Base-by-base conservation (phyloP, 1,140 invertebrate genomes). In the Pomacea maculata region DNA sequence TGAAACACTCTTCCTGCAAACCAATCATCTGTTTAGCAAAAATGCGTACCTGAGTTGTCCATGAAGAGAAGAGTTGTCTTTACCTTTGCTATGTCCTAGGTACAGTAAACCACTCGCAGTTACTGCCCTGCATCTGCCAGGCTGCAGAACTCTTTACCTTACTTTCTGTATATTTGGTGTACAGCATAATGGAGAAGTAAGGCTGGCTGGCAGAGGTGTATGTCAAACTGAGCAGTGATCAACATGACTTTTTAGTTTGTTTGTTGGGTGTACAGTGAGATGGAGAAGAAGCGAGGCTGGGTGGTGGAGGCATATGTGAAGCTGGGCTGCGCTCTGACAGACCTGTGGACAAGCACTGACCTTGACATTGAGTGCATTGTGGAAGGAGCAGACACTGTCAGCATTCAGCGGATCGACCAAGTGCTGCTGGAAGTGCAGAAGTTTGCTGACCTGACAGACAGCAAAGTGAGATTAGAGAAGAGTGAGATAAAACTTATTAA, bases 221-320 rank as follows among this genome's bases (percentile, higher is more conserved):
- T 21, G 0, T n/a, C 25, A 71, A 12, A 17, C 25, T 80, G 19
- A 1, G 57, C 25, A 4, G 34, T 45, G 34, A 80, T 29, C 19
- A 65, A 19, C 54, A 14, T 64, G 15, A 72, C 25, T n/a, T 19
- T 64, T 70, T 55, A 25, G 7, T 81, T 19, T 64, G 67, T 73
- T 19, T 78, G 79, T 72, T 21, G 86, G 57, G 83, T 55, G 92
- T 92, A 75, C 87, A 95, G 95, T 78, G 93, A 93, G 82, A 96
- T 96, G 94, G 97, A 98, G 64, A 96, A 95, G 86, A 94, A 96
- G 86, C 96, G 95, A 88, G 93, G 90, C 71, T 94, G 93, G 80
- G 91, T 97, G 63, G 91, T 97, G 63, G 96, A 98, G 83, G 94
- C 95, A 25, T 90, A 96, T 29, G 93, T 94, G 94, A 91, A 96